Evolutionary conservation across 1,140 invertebrate genomes (phyloP), one percentile per base, ranked within the genome.

Genomic region (Zaprionus ornatus): DNA sequence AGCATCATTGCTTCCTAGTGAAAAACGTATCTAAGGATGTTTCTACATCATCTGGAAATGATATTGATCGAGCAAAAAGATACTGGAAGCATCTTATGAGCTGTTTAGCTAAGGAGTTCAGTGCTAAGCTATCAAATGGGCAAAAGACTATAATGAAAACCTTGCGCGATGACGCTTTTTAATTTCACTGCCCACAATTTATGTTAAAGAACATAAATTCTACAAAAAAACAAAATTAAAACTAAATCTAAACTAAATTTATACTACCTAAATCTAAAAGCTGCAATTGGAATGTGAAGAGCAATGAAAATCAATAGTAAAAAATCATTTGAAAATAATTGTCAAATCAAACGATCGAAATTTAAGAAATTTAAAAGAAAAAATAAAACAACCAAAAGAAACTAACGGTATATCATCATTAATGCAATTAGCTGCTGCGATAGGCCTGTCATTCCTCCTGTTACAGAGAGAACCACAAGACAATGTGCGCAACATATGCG

Each of bases 1-100:
- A 32, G 48, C 73, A 7, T 65, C 67, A 0, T 37, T 76, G 15
- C 80, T 87, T 35, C 50, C 63, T 12, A 61, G 25, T 10, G 54
- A 59, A 63, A 27, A 5, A 27, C 6, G 25, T 5, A 6, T 6
- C 6, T 27, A 27, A 27, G 25, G 25, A 10, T 32, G 9, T 32
- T 32, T 32, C 2, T 10, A 32, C 29, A 32, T 32, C 10, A 32
- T 9, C 29, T 32, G 29, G 9, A 32, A 32, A 10, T 32, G 10
- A 32, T n/a, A 40, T 40, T 15, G 15, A 40, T 9, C 15, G 5
- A 5, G 4, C 37, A 40, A 40, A 40, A 40, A 9, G 29, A 32
- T 32, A n/a, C 15, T 40, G 37, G 37, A 40, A 40, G 37, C 5
- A 40, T 5, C 13, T 10, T 32, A 32, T 32, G 29, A 9, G 29